Evolutionary conservation across 2,888 invertebrate species (phyloP).

Genomic region (Elysia crispata): DNA sequence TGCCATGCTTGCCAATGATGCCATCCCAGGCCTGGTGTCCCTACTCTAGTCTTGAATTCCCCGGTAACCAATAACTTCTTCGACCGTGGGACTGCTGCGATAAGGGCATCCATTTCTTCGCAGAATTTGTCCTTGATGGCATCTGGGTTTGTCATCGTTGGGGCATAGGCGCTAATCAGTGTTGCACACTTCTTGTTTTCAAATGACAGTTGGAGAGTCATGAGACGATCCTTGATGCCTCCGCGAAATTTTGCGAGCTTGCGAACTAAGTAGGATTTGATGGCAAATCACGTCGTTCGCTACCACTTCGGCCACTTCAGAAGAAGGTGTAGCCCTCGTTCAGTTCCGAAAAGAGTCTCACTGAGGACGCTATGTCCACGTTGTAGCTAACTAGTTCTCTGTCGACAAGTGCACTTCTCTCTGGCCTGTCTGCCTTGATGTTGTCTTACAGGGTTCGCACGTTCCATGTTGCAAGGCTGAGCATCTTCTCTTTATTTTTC

Average conservation of each 20-base stretch:
- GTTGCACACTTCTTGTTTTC: background rate
- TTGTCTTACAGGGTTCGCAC: slow-evolving; percentile 10
- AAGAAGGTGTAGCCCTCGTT: slow-evolving; percentile 2
- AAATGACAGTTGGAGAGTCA: slow-evolving; percentile 25
- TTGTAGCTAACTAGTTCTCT: slow-evolving; percentile 12
- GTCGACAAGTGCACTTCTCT: background rate
- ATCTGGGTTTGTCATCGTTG: slow-evolving; percentile 39
- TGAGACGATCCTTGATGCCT: slow-evolving; percentile 9
- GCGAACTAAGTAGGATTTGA: too few species aligned
- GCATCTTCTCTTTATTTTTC: background rate
- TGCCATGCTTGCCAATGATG: slow-evolving; percentile 17
- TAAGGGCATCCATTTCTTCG: background rate
- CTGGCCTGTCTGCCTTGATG: background rate
- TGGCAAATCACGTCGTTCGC: background rate
- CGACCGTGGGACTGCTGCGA: slow-evolving; percentile 15
- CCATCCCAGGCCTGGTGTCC: slow-evolving; percentile 5
- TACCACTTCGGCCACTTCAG: background rate
- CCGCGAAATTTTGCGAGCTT: background rate
- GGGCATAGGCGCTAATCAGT: slow-evolving; percentile 19
- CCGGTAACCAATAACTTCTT: slow-evolving; percentile 29
- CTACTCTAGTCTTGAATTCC: slow-evolving; percentile 28
- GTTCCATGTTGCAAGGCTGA: background rate
- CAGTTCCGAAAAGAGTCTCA: slow-evolving; percentile 5
- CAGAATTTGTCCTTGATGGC: slow-evolving; percentile 27
- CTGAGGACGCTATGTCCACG: slow-evolving; percentile 31